Conservation (phyloP, 2,888 invertebrate species). For the Leptothorax acervorum region DNA sequence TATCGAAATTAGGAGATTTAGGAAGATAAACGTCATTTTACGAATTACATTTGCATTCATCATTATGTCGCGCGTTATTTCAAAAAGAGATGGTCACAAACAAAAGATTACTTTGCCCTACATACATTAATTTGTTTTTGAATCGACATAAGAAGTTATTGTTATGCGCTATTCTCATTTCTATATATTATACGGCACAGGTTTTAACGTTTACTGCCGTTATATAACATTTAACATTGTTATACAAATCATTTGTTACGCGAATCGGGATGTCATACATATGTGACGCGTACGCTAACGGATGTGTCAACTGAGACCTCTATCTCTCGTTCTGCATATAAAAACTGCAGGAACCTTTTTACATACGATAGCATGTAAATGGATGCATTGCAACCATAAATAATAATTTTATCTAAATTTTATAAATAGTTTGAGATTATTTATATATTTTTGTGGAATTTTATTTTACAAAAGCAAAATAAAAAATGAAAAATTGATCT, state of each 20-base stretch:
- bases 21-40: background rate
- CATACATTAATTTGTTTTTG: background rate
- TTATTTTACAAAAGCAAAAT: background rate
- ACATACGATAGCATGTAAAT: background rate
- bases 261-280: constrained; percentile 5
- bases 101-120: background rate
- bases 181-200: background rate
- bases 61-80: background rate
- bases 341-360: constrained; percentile 5
- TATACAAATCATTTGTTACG: constrained; percentile 20
- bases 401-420: constrained; percentile 13
- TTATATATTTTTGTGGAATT: background rate
- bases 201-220: background rate
- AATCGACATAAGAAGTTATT: background rate
- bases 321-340: constrained; percentile 14
- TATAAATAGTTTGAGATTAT: background rate
- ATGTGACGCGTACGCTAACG: background rate
- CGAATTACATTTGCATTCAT: background rate
- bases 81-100: background rate
- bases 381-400: background rate
- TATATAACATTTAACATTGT: background rate
- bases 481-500: background rate
- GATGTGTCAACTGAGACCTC: constrained; percentile 12
- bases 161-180: background rate
- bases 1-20: background rate